Percentiles rank a stretch among this genome's conserved stretches.
These are phyloP conservation scores for Lepetodrilus schrolli DNA, from an alignment of 2,888 invertebrate genomes.

Conservation along the genomic window DNA sequence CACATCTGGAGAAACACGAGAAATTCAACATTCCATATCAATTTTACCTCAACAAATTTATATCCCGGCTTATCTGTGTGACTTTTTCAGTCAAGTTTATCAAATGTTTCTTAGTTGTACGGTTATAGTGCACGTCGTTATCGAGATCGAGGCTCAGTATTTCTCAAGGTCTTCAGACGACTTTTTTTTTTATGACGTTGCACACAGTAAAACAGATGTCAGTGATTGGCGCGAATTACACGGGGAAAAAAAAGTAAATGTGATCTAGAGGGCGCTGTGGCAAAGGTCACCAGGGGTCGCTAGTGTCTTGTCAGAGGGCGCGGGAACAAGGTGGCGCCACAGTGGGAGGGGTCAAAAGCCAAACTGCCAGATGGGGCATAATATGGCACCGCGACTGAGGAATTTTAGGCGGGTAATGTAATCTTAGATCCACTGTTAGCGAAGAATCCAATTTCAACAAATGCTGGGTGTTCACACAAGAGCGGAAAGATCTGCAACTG, in stretches of 20 bases:
- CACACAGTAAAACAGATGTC: constrained; percentile 1
- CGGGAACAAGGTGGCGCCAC: constrained; percentile 21
- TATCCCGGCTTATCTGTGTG: not conserved
- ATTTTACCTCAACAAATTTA: constrained; percentile 21
- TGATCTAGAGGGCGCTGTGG: constrained; percentile 18
- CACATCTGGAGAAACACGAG: constrained; percentile 13
- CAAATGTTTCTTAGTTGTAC: not conserved
- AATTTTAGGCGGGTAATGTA: not conserved
- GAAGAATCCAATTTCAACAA: not conserved
- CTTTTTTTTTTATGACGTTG: not conserved
- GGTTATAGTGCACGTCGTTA: not conserved
- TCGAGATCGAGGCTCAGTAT: not conserved
- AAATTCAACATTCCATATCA: constrained; percentile 14
- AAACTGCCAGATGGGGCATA: constrained; percentile 9
- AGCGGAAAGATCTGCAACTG: not conserved
- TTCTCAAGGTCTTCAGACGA: not conserved
- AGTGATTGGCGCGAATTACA: constrained; percentile 11
- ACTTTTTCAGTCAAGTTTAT: not conserved
- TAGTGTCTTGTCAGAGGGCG: constrained; percentile 19
- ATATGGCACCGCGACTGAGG: not conserved
- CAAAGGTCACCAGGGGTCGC: constrained; percentile 21
- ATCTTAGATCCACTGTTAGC: not conserved
- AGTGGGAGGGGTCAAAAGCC: not conserved
- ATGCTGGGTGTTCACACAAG: not conserved
- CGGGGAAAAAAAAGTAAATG: constrained; percentile 11